These are phyloP conservation scores for Euspilapteryx auroguttella DNA, from an alignment of 2,888 invertebrate species.

Conservation along the genomic window DNA sequence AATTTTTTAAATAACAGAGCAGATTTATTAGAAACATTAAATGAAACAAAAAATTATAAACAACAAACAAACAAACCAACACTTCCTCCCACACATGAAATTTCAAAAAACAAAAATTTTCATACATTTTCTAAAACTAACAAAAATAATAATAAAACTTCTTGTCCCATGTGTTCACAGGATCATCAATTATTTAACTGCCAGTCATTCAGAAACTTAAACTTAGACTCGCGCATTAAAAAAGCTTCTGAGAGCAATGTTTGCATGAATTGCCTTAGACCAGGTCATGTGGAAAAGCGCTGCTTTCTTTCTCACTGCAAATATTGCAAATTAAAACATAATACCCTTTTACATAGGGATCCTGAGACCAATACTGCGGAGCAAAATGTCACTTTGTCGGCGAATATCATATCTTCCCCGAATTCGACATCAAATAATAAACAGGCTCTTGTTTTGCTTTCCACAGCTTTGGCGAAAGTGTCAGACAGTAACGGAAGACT, in stretches of 20 bases:
- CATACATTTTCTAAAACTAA: not conserved
- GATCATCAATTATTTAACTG: slow-evolving; percentile 2
- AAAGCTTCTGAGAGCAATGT: slow-evolving; percentile 6
- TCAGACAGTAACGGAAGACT: slow-evolving; percentile 2
- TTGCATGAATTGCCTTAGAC: slow-evolving; percentile 8
- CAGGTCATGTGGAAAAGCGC: slow-evolving; percentile 5
- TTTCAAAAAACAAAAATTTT: not conserved
- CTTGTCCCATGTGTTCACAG: slow-evolving; percentile 6
- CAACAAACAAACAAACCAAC: not conserved
- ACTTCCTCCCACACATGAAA: not conserved
- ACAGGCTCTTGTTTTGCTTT: slow-evolving; percentile 3
- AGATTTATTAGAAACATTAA: slow-evolving; percentile 1
- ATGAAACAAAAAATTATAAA: not conserved
- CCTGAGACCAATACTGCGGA: not conserved
- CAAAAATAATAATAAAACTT: not conserved
- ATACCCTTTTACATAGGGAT: slow-evolving; percentile 8
- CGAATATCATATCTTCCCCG: slow-evolving; percentile 1
- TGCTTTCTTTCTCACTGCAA: slow-evolving; percentile 7
- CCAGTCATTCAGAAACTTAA: slow-evolving; percentile 6
- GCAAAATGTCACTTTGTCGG: slow-evolving; percentile 1
- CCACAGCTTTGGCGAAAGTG: slow-evolving; percentile 6
- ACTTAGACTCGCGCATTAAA: slow-evolving; percentile 5
- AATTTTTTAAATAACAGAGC: slow-evolving; percentile 2
- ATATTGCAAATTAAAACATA: slow-evolving; percentile 8
- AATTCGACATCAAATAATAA: slow-evolving; percentile 1